These are phyloP conservation scores for Eulithis prunata DNA, from an alignment of 2,888 invertebrate genomes.

Conservation along the genomic window DNA sequence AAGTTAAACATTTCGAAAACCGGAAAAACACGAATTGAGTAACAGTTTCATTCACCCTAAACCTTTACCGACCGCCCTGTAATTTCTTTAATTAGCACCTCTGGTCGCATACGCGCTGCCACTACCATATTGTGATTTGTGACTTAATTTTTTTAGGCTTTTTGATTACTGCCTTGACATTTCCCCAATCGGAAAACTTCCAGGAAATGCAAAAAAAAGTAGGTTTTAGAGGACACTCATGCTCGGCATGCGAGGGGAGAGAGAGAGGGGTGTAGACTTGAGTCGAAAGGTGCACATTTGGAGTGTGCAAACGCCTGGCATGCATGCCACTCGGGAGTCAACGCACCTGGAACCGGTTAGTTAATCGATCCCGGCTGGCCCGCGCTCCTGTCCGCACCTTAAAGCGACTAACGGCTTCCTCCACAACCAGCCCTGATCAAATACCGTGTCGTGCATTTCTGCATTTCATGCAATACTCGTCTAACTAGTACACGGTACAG, in stretches of 20 bases:
- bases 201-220: constrained; percentile 34
- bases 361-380: constrained; percentile 78
- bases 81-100: constrained; percentile 33
- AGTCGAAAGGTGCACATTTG: constrained; percentile 66
- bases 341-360: constrained; percentile 80
- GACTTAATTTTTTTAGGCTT: constrained; percentile 31
- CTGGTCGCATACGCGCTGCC: constrained; percentile 7
- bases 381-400: constrained; percentile 78
- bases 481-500: constrained; percentile 26
- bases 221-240: constrained; percentile 18
- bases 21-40: constrained; percentile 29
- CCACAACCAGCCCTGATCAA: constrained; percentile 56
- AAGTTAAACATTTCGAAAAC: constrained; percentile 19
- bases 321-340: constrained; percentile 75
- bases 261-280: constrained; percentile 31
- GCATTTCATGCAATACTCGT: constrained; percentile 35
- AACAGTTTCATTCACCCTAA: constrained; percentile 31
- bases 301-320: constrained; percentile 48
- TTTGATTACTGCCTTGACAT: constrained; percentile 35
- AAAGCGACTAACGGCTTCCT: constrained; percentile 75
- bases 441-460: constrained; percentile 45
- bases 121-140: constrained; percentile 32
- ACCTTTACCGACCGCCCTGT: constrained; percentile 33
- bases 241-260: constrained; percentile 3
- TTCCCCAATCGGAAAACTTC: constrained; percentile 32